Conservation (phyloP, 2,113 vertebrate species). For the Megaceryle maxima region DNA sequence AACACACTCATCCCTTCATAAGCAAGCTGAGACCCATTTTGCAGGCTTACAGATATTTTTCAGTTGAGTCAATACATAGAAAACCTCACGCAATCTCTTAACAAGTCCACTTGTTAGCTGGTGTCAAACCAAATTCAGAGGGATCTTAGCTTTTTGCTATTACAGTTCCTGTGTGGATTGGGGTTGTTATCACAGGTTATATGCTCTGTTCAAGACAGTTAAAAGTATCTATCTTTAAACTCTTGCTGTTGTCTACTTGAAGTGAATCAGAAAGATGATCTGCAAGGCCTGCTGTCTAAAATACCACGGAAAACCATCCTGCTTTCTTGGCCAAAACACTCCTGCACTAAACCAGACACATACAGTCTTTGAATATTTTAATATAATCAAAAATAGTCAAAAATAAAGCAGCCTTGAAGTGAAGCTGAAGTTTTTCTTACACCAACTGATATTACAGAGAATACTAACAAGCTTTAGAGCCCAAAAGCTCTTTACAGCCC, state of each 20-base stretch:
- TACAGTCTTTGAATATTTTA: not conserved
- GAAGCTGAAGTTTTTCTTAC: not conserved
- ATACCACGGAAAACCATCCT: not conserved
- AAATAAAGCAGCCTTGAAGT: not conserved
- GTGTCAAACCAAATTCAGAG: conserved; percentile 5
- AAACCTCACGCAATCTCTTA: not conserved
- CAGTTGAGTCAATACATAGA: conserved; percentile 44
- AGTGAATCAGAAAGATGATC: not conserved
- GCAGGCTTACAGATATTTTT: not conserved
- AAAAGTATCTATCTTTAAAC: not conserved
- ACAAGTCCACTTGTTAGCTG: not conserved
- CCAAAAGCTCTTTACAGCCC: not conserved
- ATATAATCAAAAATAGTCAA: not conserved
- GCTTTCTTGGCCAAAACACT: not conserved
- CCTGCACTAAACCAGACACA: not conserved
- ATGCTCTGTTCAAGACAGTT: not conserved
- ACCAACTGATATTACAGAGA: not conserved
- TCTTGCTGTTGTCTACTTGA: not conserved
- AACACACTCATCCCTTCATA: not conserved
- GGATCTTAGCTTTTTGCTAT: conserved; percentile 18
- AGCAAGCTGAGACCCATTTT: not conserved
- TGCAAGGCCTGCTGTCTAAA: not conserved
- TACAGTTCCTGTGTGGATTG: not conserved
- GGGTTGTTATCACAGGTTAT: not conserved
- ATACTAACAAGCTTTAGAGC: not conserved